Base-by-base conservation (phyloP, 2,113 vertebrate genomes). In the Pterocles burchelli region DNA sequence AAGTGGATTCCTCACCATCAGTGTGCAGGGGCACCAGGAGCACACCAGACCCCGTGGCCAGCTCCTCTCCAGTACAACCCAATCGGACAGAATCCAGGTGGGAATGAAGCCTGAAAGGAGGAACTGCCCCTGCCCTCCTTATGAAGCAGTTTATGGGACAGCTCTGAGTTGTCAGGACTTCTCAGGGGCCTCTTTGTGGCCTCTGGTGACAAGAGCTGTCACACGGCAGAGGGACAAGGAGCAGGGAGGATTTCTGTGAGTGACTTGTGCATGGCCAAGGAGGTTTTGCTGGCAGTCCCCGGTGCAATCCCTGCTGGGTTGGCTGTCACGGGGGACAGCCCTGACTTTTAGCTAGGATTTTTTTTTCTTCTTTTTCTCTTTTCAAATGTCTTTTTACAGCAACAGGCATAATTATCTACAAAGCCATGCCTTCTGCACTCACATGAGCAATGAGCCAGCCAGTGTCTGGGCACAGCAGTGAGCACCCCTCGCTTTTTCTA, bases 391-490 rank as follows among this genome's bases (percentile, higher is more conserved):
- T 71, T 54, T 57, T 34, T 24, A 26, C 11, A 73, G 72, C 59
- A 46, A 46, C 1, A 31, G 26, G 59, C 25, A 31, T 14, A 33
- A 24, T 0, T 25, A 22, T 63, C 36, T 14, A 8, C 2, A 15
- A 15, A 82, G 62, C 34, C 61, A 24, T 25, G 43, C 26, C 49
- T 72, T 85, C 8, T 7, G 34, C 11, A 6, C 13, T 16, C 49
- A 9, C 0, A 2, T 19, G 52, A 43, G 33, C 33, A 4, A 1
- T 0, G 2, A 62, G 81, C n/a, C 52, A 71, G 61, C 8, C 46
- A 43, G 63, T 4, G 57, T 5, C 22, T 43, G 66, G 71, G 48
- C 49, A 58, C 2, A 33, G 41, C 43, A 38, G 19, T 0, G 12
- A 84, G 12, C 9, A 21, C 38, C 24, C n/a, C 34, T 41, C 1